Evolutionary conservation across 2,113 vertebrate species (phyloP).

Genomic region (Cathartes aura): DNA sequence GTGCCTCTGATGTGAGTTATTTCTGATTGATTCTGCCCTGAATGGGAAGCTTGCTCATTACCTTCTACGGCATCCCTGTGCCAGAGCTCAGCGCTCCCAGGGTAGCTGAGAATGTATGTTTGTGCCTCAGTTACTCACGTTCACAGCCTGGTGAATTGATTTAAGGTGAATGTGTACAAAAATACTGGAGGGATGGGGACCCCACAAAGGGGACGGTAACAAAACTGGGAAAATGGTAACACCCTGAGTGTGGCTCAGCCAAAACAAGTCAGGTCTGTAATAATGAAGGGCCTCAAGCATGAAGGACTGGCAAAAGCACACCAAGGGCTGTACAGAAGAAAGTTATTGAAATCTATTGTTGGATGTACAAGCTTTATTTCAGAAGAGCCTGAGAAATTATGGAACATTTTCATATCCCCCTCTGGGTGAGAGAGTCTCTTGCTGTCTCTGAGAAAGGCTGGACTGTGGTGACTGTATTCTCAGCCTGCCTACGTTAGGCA

Average conservation of each 20-base stretch:
- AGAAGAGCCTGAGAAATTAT: neutral
- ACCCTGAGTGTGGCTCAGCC: neutral
- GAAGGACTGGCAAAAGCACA: neutral
- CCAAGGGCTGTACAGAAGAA: neutral
- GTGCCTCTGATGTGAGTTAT: neutral
- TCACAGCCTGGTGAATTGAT: neutral
- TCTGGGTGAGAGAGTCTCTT: neutral
- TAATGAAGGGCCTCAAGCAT: neutral
- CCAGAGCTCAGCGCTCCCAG: neutral
- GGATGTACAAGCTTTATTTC: neutral
- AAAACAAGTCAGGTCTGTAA: neutral
- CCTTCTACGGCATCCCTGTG: neutral
- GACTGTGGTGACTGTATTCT: neutral
- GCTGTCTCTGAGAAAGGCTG: neutral
- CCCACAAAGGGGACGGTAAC: accelerated
- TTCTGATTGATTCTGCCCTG: neutral
- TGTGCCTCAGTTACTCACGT: neutral
- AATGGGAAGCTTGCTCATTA: neutral
- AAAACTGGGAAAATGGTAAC: neutral
- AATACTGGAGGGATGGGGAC: neutral
- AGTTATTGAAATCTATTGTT: neutral
- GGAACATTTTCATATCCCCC: neutral
- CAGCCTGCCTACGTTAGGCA: neutral
- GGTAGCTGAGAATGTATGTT: neutral
- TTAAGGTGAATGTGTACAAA: neutral